phyloP scores from a whole-genome alignment of 2,113 vertebrate species.

The Campylomormyrus numenius region DNA sequence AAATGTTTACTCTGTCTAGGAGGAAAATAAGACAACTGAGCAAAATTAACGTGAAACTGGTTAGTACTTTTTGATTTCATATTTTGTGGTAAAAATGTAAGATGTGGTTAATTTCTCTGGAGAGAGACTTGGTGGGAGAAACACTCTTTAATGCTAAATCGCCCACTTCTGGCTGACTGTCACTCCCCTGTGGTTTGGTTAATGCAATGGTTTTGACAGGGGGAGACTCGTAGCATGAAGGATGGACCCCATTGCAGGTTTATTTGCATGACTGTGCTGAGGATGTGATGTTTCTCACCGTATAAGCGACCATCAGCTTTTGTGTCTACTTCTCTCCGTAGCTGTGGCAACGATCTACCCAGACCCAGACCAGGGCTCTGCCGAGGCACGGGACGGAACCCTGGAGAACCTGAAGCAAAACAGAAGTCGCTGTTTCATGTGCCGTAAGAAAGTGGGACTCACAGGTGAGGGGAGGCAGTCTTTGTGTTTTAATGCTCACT shows the following conservation, averaged over 20 bases:
- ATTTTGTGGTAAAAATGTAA: slow-evolving; percentile 5
- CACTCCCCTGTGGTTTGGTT: not conserved
- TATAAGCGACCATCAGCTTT: not conserved
- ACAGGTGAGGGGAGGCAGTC: slow-evolving; percentile 61
- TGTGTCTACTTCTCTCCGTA: not conserved
- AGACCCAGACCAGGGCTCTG: slow-evolving; percentile 56
- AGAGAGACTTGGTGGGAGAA: not conserved
- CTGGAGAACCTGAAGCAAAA: slow-evolving; percentile 74
- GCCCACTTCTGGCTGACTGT: not conserved
- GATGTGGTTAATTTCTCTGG: not conserved
- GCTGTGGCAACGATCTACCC: slow-evolving; percentile 43
- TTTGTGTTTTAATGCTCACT: not conserved
- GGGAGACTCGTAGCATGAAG: not conserved
- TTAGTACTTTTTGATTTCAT: slow-evolving; percentile 28
- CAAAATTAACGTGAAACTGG: slow-evolving; percentile 22
- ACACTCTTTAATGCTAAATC: not conserved
- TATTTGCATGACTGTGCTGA: not conserved
- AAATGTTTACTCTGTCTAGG: slow-evolving; percentile 35
- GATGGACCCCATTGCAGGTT: not conserved
- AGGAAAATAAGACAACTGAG: slow-evolving; percentile 31
- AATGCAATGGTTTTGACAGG: not conserved
- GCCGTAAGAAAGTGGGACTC: slow-evolving; percentile 83
- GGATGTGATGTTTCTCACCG: not conserved
- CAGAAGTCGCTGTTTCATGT: slow-evolving; percentile 81
- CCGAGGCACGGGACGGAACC: slow-evolving; percentile 64